These are phyloP conservation scores for Diarsia brunnea DNA, from an alignment of 2,888 invertebrate genomes.

Conservation along the genomic window DNA sequence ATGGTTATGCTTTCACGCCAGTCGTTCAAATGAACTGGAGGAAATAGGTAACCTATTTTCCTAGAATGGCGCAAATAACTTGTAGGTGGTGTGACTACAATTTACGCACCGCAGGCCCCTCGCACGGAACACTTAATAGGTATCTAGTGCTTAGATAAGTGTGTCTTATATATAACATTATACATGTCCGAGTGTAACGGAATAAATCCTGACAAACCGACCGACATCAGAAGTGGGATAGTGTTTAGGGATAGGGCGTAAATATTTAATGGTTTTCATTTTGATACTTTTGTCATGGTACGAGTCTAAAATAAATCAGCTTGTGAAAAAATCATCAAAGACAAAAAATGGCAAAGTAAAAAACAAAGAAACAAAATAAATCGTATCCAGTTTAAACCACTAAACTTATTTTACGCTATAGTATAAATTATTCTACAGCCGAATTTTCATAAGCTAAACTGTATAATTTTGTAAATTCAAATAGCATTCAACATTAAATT, in stretches of 20 bases:
- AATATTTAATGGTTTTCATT: neutral
- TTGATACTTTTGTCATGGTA: neutral
- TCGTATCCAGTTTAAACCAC: slow-evolving; percentile 8
- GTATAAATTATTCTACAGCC: slow-evolving; percentile 47
- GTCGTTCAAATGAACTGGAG: slow-evolving; percentile 28
- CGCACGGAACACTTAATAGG: neutral
- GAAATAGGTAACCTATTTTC: slow-evolving; percentile 59
- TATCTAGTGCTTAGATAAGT: neutral
- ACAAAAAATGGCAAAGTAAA: neutral
- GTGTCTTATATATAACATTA: neutral
- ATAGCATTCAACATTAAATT: slow-evolving; percentile 58
- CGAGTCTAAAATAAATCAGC: neutral
- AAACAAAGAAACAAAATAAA: slow-evolving; percentile 13
- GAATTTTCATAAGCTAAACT: slow-evolving; percentile 57
- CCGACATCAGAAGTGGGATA: neutral
- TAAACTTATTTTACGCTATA: slow-evolving; percentile 35
- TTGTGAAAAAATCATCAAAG: no score
- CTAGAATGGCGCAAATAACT: slow-evolving; percentile 28
- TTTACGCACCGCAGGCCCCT: slow-evolving; percentile 22
- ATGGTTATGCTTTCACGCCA: slow-evolving; percentile 21
- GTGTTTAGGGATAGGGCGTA: neutral
- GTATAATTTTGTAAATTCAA: slow-evolving; percentile 60
- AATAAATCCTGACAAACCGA: neutral
- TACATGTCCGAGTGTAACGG: neutral
- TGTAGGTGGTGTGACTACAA: slow-evolving; percentile 21